Conservation (phyloP, 2,888 invertebrate species). For the Tupiocoris notatus region DNA sequence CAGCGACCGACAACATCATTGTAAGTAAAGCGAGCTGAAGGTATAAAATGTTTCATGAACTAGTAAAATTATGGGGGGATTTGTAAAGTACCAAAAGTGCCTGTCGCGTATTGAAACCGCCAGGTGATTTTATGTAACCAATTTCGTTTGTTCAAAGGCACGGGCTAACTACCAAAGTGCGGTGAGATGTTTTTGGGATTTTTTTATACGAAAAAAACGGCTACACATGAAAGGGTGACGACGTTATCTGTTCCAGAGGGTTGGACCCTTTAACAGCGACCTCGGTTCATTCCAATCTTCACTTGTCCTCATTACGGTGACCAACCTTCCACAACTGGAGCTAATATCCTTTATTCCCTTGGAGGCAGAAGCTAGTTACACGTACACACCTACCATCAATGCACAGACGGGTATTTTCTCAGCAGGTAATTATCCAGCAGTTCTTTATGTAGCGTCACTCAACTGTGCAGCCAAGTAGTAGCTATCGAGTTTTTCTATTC, state of each 20-base stretch:
- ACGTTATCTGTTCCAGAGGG: background rate
- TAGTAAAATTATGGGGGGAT: too few species aligned
- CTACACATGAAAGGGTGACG: background rate
- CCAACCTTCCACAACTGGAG: background rate
- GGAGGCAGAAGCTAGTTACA: background rate
- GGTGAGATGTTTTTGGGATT: too few species aligned
- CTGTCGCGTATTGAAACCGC: too few species aligned
- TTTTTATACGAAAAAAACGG: too few species aligned
- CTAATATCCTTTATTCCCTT: background rate
- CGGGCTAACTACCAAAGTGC: too few species aligned
- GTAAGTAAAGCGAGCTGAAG: too few species aligned
- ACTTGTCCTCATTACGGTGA: background rate
- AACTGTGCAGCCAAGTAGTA: background rate
- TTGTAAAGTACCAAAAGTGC: too few species aligned
- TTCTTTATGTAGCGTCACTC: background rate
- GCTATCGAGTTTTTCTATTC: background rate
- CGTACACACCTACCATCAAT: background rate
- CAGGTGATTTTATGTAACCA: too few species aligned
- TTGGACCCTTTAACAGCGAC: background rate
- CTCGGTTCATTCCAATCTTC: background rate
- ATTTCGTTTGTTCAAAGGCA: too few species aligned
- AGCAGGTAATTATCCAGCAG: background rate
- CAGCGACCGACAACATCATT: too few species aligned
- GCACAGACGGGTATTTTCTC: background rate
- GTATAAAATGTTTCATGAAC: too few species aligned